Conservation (phyloP, 2,888 invertebrate genomes). For the Brassicogethes aeneus region DNA sequence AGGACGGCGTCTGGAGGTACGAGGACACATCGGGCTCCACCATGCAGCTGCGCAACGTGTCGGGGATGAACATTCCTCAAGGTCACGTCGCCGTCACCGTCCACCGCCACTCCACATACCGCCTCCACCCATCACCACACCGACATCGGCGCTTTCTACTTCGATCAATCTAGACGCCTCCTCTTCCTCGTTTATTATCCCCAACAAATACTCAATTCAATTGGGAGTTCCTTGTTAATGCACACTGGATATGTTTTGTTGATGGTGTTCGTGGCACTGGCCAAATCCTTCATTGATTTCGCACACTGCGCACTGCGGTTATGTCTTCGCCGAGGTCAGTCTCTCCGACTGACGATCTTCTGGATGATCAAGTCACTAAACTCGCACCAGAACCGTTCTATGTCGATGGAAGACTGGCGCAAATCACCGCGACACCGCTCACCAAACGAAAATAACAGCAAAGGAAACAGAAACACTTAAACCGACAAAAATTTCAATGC, state of each 20-base stretch:
- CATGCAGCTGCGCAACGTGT: slow-evolving; percentile 89
- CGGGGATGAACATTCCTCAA: slow-evolving; percentile 81
- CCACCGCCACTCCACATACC: slow-evolving; percentile 33
- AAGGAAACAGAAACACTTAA: slow-evolving; percentile 13
- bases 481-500: slow-evolving; percentile 19
- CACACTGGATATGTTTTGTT: neutral
- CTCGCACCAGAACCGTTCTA: no score
- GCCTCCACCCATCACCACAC: slow-evolving; percentile 33
- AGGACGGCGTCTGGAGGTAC: slow-evolving; percentile 89
- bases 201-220: neutral
- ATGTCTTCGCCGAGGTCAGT: no score
- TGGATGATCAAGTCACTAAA: no score
- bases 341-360: no score
- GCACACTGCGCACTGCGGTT: slow-evolving; percentile 30
- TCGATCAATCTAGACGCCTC: neutral
- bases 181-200: slow-evolving; percentile 1
- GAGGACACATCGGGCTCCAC: slow-evolving; percentile 92
- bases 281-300: slow-evolving; percentile 30
- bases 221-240: neutral
- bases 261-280: neutral
- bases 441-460: slow-evolving; percentile 1
- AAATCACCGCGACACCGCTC: neutral
- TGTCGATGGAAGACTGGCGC: no score
- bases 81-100: slow-evolving; percentile 38
- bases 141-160: slow-evolving; percentile 8